Evolutionary conservation across 2,797 vertebrate species (phyloP).

Genomic region (Steatocranus sp.): DNA sequence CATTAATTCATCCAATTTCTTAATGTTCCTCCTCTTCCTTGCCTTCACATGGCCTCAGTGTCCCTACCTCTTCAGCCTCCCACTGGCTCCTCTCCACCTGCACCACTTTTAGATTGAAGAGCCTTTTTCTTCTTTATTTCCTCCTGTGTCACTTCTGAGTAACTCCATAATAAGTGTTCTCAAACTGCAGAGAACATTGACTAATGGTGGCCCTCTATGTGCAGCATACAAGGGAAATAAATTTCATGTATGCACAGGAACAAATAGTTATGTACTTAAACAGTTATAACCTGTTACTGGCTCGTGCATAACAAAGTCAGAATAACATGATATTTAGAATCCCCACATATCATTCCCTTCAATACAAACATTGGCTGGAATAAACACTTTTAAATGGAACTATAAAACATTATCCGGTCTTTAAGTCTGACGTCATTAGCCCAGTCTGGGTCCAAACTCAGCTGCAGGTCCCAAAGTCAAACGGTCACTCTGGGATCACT

Average conservation of each 20-base stretch:
- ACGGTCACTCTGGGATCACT: not conserved
- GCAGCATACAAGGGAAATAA: not conserved
- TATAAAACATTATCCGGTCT: not conserved
- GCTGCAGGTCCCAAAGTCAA: not conserved
- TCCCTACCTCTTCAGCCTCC: conserved; percentile 41
- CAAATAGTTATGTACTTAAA: not conserved
- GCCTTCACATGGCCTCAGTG: conserved; percentile 43
- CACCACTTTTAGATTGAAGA: conserved; percentile 33
- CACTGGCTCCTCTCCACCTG: conserved; percentile 56
- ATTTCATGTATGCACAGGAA: not conserved
- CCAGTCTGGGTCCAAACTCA: no score
- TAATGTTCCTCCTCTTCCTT: conserved; percentile 56
- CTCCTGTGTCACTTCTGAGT: conserved; percentile 28
- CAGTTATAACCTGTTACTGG: not conserved
- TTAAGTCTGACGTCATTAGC: not conserved
- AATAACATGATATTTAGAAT: not conserved
- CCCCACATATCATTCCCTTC: not conserved
- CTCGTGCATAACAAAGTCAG: not conserved
- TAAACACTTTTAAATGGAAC: not conserved
- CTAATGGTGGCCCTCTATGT: not conserved
- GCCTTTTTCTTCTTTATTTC: conserved; percentile 50
- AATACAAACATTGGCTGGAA: not conserved
- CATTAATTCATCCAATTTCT: conserved; percentile 72
- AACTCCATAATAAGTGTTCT: conserved; percentile 16
- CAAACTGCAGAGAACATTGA: not conserved